Base-by-base conservation (phyloP, 92 coral and sea anemone species). In the Heliopora coerulea region DNA sequence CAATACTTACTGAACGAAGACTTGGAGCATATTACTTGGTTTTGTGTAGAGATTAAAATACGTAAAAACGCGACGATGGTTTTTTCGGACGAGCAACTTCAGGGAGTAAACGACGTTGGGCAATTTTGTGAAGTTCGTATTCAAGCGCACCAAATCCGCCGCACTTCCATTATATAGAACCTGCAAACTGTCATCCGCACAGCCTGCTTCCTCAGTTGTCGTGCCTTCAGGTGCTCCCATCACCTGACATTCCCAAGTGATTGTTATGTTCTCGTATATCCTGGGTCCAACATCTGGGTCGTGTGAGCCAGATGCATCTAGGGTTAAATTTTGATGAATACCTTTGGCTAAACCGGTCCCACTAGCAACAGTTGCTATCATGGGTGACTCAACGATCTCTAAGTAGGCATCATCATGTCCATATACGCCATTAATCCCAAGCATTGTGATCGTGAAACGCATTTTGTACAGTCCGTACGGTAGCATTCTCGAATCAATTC, bases 231-330 rank as follows among this genome's bases (percentile, higher is more conserved):
- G 72, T 0, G 8, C 54, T 6, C 19, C 9, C 33, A 42, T 59
- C 6, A 26, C 74, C 24, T 24, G 12, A 41, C 74, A 67, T 19
- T 44, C 56, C 74, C 74, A 67, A 18, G 21, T 23, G 19, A 67
- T 42, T 8, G 56, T 67, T 3, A 54, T 14, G 70, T 73, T 34
- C 30, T 49, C 74, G 54, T 72, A 20, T 8, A 17, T 23, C 8
- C 52, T 50, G 27, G 65, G 79, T 0, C 78, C 87, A 18, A 83
- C 88, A 78, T 92, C 97, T 3, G 96, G 97, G 33, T 92, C 97
- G 8, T 21, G 60, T 54, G 79, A 80, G 1, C 31, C 3, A 0
- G 64, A 54, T 3, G 91, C 88, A 27, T 82, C 86, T 18, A 83
- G 27, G 13, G 83, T 54, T 17, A 80, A 25, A 21, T 59, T 58